Conservation (phyloP, 2,888 invertebrate genomes). For the Geophilus truncorum region DNA sequence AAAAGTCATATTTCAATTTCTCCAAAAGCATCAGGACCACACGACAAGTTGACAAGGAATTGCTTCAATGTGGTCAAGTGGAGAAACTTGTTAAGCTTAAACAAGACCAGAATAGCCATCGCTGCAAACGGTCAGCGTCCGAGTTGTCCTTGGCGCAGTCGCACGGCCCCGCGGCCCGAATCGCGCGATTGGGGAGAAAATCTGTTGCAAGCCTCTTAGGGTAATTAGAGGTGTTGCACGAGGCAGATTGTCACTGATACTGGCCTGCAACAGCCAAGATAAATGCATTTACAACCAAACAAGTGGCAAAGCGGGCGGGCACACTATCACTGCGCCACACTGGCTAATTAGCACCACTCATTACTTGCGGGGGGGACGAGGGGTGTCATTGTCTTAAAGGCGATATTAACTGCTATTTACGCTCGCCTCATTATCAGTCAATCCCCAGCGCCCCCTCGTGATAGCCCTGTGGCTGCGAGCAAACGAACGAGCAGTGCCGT, state of each 20-base stretch:
- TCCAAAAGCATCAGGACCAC: too few relatives aligned
- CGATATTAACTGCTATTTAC: conserved; percentile 29
- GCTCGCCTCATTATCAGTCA: conserved; percentile 28
- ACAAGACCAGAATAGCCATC: too few relatives aligned
- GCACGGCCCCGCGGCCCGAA: not conserved
- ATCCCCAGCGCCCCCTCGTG: conserved; percentile 28
- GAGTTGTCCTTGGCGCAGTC: not conserved
- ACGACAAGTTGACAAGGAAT: too few relatives aligned
- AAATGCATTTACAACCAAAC: conserved; percentile 29
- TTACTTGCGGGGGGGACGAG: not conserved
- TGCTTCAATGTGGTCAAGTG: too few relatives aligned
- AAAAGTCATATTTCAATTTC: too few relatives aligned
- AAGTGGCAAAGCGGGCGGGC: conserved; percentile 22
- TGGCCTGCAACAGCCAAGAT: conserved; percentile 28
- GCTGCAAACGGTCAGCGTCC: not conserved
- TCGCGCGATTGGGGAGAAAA: conserved; percentile 7
- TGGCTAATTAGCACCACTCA: conserved; percentile 30
- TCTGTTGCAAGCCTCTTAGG: conserved; percentile 29
- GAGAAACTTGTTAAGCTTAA: too few relatives aligned
- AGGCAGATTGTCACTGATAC: conserved; percentile 31
- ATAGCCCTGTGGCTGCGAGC: conserved; percentile 14
- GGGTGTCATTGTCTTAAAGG: conserved; percentile 29
- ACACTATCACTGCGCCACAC: conserved; percentile 28
- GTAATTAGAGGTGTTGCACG: conserved; percentile 31
- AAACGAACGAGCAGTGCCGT: not conserved